These are phyloP conservation scores for Protosalanx chinensis DNA, from an alignment of 2,797 vertebrate genomes.

Conservation along the genomic window DNA sequence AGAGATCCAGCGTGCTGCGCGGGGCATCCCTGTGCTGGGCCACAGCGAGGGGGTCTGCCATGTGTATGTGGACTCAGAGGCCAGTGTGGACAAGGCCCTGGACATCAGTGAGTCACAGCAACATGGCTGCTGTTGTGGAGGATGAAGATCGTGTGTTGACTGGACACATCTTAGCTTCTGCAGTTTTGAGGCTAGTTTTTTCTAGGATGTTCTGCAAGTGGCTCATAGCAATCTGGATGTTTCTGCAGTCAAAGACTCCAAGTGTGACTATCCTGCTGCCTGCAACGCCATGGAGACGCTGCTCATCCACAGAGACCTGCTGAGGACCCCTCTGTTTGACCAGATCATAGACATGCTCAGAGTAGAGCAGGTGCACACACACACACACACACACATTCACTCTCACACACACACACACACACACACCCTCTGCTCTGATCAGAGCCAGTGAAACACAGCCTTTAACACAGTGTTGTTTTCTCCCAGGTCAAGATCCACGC, in stretches of 20 bases:
- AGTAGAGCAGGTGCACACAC: conserved; percentile 79
- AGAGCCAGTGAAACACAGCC: too few species aligned
- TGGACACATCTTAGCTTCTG: neutral
- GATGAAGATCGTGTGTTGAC: neutral
- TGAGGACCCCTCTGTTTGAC: conserved; percentile 91
- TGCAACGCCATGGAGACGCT: conserved; percentile 97
- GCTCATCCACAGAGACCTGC: conserved; percentile 89
- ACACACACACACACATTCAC: too few species aligned
- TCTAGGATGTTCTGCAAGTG: neutral
- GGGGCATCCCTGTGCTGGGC: conserved; percentile 93
- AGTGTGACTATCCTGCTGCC: conserved; percentile 97
- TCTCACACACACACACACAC: too few species aligned
- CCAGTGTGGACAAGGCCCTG: conserved; percentile 87
- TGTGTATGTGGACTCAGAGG: conserved; percentile 86
- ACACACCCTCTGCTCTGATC: too few species aligned
- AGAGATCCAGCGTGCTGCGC: conserved; percentile 87
- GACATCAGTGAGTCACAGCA: conserved; percentile 81
- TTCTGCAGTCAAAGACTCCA: conserved; percentile 90
- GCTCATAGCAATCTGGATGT: neutral
- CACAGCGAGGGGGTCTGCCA: conserved; percentile 98
- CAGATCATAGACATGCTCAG: conserved; percentile 97
- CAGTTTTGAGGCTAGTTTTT: neutral
- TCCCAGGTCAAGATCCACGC: conserved; percentile 94
- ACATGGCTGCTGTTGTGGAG: too few species aligned
- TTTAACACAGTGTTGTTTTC: too few species aligned